Evolutionary conservation across 92 coral and sea anemone species (phyloP), one percentile per base, ranked within the genome.

Genomic region (Parazoanthus swiftii): DNA sequence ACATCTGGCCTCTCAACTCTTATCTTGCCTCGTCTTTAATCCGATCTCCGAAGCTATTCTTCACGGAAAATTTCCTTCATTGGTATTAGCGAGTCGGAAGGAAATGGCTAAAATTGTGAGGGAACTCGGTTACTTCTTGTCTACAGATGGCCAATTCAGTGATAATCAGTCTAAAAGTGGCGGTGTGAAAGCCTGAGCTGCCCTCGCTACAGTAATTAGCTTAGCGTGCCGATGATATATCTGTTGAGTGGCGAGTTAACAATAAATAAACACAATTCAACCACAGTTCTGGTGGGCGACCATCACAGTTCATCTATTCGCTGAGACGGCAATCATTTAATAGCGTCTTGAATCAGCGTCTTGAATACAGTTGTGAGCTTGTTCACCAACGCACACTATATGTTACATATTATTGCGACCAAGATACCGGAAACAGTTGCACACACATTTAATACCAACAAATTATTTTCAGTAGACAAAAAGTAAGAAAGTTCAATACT

Each of bases 1-100:
- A 71, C 87, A 84, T 72, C 77, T 84, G 87, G 66, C 44, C 67
- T 44, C 68, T 84, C 77, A 50, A 84, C 29, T 84, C 59, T 72
- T 84, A 84, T 84, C 87, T 70, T 42, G 87, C 71, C 87, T 48
- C 33, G 87, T 46, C 87, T 84, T 70, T 72, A 84, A 84, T 84
- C 87, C 87, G 79, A 84, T 84, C 66, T 84, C 87, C 87, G 79
- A 71, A 26, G 65, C 29, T 33, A 39, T 67, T 65, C 18, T 74
- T 46, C 25, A 72, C 74, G 20, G 51, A 44, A 83, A 84, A 25
- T 16, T 29, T 68, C 23, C 79, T 84, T 72, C 78, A 84, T 43
- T 44, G 23, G 65, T 66, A 25, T 71, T 46, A 84, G 43, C 87
- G 23, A 42, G 38, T 84, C 66, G 66, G 87, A 70, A 84, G 87